Base-by-base conservation (phyloP, 1,140 invertebrate genomes). In the Euglossa dilemma region DNA sequence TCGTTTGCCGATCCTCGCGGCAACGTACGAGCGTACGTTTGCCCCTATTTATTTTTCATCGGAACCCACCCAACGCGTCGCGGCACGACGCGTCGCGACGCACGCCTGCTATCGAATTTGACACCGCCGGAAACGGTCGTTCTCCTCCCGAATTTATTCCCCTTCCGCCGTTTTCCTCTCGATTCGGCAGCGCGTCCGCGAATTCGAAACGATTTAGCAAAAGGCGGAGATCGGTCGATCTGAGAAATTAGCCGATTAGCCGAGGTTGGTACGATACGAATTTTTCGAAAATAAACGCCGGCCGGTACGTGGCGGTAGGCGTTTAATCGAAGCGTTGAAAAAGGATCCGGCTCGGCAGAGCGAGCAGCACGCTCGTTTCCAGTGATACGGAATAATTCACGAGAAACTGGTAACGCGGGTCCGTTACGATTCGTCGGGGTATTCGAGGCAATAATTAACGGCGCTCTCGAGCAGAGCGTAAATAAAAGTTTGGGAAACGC, bases 371-470 rank as follows among this genome's bases (percentile, higher is more conserved):
- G 64, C 36, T 56, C 63, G 28, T 75, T 82, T 76, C 36, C 25
- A 76, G 23, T 52, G 80, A 76, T 16, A 76, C 80, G 72, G 63
- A 81, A 81, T 81, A 81, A 81, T 81, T 81, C 79, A 81, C 71
- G 79, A 54, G 72, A 56, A 74, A 67, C 61, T 52, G 71, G 59
- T 18, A 67, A 56, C 71, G 79, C 36, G 50, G 61, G 12, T 63
- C 63, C 67, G 70, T 76, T 82, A 82, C 67, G 80, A 82, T 81
- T 74, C 79, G 79, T 81, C 59, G 79, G 80, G 80, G 43, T 66
- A 82, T 82, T 76, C 80, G 72, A 25, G 63, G 72, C 72, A 82
- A 82, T 82, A 76, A 82, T 82, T 82, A 56, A 82, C 72, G 63
- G 52, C 63, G 72, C 57, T 57, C 43, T 57, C 63, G 72, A 54